Percentiles rank a stretch among this genome's conserved stretches.
phyloP scores from a whole-genome alignment of 37 sponge, comb jelly and placozoan genomes.

The Diacarnus erythraeanus region DNA sequence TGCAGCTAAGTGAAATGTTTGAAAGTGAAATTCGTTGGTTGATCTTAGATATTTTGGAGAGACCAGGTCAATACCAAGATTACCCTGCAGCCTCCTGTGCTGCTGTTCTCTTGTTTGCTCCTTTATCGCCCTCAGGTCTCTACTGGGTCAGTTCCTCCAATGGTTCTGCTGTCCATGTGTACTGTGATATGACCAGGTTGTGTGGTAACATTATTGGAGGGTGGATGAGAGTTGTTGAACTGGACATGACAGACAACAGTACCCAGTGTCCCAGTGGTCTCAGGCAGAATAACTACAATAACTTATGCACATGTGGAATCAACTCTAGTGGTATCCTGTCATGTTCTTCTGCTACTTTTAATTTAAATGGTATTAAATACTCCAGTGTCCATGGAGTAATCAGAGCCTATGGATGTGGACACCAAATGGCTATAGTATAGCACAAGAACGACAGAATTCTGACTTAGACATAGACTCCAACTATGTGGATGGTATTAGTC shows the following conservation, averaged over 20 bases:
- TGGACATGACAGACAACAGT: constrained; percentile 11
- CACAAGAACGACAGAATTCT: not conserved
- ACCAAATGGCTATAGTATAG: too few species aligned
- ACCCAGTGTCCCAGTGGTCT: constrained; percentile 7
- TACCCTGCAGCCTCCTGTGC: constrained; percentile 3
- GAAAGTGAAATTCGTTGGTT: not conserved
- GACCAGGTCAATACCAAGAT: not conserved
- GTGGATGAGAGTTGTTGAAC: constrained; percentile 20
- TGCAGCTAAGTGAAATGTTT: too few species aligned
- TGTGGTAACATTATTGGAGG: constrained; percentile 11
- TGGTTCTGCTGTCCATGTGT: constrained; percentile 1
- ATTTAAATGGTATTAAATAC: not conserved
- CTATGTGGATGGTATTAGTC: constrained; percentile 32
- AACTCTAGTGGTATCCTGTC: not conserved
- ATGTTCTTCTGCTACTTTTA: not conserved
- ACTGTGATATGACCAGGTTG: constrained; percentile 28
- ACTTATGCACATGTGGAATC: not conserved
- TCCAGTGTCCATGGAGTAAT: constrained; percentile 24
- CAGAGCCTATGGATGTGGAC: constrained; percentile 23
- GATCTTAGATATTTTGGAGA: not conserved
- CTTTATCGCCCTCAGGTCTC: constrained; percentile 7
- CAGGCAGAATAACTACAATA: not conserved
- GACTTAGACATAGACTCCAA: not conserved
- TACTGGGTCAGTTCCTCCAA: constrained; percentile 12
- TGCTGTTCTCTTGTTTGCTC: not conserved